These are phyloP conservation scores for Embiotoca jacksoni DNA, from an alignment of 2,113 vertebrate genomes.

Conservation along the genomic window DNA sequence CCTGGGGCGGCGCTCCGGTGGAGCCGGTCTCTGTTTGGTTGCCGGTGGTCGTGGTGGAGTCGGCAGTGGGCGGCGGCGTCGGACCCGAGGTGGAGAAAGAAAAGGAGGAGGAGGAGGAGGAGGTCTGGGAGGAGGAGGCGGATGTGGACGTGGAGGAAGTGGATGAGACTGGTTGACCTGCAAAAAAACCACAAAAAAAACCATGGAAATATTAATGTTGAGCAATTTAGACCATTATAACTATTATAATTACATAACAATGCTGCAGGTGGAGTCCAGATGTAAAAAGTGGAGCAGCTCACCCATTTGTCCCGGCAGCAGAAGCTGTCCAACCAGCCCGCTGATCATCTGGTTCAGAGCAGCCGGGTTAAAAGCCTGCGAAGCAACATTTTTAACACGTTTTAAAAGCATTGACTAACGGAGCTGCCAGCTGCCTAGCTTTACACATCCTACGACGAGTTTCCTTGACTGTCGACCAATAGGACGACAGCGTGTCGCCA, in stretches of 20 bases:
- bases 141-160: constrained; percentile 57
- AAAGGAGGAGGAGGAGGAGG: constrained; percentile 69
- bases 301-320: constrained; percentile 85
- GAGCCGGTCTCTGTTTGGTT: constrained; percentile 43
- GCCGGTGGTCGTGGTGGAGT: not conserved
- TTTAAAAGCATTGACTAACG: not conserved
- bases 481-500: too few relatives aligned
- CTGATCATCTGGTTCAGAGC: constrained; percentile 95
- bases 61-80: constrained; percentile 56
- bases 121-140: constrained; percentile 59
- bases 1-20: constrained; percentile 70
- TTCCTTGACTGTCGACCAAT: too few relatives aligned
- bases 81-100: constrained; percentile 67
- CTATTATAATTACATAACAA: not conserved
- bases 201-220: not conserved
- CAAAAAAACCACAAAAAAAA: constrained; percentile 51
- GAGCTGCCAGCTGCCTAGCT: too few relatives aligned
- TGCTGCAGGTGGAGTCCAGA: not conserved
- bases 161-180: constrained; percentile 65
- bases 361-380: constrained; percentile 82
- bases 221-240: too few relatives aligned
- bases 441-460: too few relatives aligned
- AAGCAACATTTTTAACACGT: not conserved
- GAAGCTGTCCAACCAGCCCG: constrained; percentile 87
- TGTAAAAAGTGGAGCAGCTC: not conserved